Base-by-base conservation (phyloP, 1,140 invertebrate species). In the Trichoplusia ni region DNA sequence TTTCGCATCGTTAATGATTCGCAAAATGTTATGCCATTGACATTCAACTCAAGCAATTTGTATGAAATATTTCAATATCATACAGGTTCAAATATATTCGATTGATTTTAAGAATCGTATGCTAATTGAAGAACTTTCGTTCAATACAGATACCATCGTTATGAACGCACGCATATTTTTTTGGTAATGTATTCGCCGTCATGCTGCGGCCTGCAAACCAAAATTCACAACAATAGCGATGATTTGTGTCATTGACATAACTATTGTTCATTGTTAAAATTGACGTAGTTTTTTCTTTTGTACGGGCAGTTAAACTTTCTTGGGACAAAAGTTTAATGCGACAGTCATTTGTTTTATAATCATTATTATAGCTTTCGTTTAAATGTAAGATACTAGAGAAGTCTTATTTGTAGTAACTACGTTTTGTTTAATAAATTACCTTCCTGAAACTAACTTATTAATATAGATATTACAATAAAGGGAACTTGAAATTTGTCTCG, bases 21-120 rank as follows among this genome's bases (percentile, higher is more conserved):
- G 31, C 63, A 82, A 75, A 80, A 77, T 78, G 71, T 62, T 69
- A 78, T 83, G 83, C 79, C 84, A 84, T 77, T 87, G 80, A 79
- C 82, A 85, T 80, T 71, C 44, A 80, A 84, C 77, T 84, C 38
- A 18, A 31, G 54, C 38, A 8, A 27, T 44, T 44, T 58, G 13
- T 44, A 42, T 25, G 25, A 58, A 29, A 58, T 44, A 58, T 44
- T 13, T 44, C 42, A 58, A 58, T 58, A 38, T 31, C 9, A 38
- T 38, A 13, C 1, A 5, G 29, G n/a, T n/a, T n/a, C n/a, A n/a
- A n/a, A n/a, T n/a, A n/a, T n/a, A n/a, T n/a, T n/a, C n/a, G n/a
- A n/a, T n/a, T n/a, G n/a, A n/a, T n/a, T n/a, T n/a, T n/a, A n/a
- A n/a, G n/a, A n/a, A n/a, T n/a, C n/a, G n/a, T n/a, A n/a, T n/a